These are phyloP conservation scores for Megamerina dolium DNA, from an alignment of 2,888 invertebrate species.

Conservation along the genomic window DNA sequence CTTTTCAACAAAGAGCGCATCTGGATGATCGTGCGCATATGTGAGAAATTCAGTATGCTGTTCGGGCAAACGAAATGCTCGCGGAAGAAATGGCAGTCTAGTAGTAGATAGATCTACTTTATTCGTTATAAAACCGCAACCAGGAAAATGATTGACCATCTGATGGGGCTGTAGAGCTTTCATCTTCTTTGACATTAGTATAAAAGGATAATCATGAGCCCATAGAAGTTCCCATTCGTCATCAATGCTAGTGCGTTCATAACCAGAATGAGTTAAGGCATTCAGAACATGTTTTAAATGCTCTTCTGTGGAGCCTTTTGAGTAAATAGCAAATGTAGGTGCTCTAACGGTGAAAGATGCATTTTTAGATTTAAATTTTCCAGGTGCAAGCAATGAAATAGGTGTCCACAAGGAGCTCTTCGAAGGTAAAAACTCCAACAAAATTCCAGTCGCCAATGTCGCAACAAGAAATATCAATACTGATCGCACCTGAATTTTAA, in stretches of 20 bases:
- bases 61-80: constrained; percentile 79
- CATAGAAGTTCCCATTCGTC: constrained; percentile 83
- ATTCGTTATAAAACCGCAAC: constrained; percentile 86
- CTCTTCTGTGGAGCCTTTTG: constrained; percentile 53
- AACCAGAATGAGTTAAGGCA: constrained; percentile 72
- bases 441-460: constrained; percentile 28
- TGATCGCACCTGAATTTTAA: constrained; percentile 24
- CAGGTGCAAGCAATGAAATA: too few species aligned
- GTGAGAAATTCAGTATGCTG: constrained; percentile 64
- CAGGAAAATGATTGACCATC: constrained; percentile 89
- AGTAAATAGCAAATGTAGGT: constrained; percentile 58
- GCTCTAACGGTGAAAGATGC: constrained; percentile 6
- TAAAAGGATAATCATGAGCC: constrained; percentile 91
- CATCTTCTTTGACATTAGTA: constrained; percentile 44
- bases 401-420: too few species aligned
- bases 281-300: constrained; percentile 67
- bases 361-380: neutral
- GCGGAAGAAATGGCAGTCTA: constrained; percentile 72
- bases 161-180: constrained; percentile 64
- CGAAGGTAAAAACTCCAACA: constrained; percentile 29
- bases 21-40: constrained; percentile 62
- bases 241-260: constrained; percentile 53
- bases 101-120: constrained; percentile 85
- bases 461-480: constrained; percentile 29
- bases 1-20: constrained; percentile 81